phyloP scores from a whole-genome alignment of 2,113 vertebrate genomes.

The Oreamnos americanus region DNA sequence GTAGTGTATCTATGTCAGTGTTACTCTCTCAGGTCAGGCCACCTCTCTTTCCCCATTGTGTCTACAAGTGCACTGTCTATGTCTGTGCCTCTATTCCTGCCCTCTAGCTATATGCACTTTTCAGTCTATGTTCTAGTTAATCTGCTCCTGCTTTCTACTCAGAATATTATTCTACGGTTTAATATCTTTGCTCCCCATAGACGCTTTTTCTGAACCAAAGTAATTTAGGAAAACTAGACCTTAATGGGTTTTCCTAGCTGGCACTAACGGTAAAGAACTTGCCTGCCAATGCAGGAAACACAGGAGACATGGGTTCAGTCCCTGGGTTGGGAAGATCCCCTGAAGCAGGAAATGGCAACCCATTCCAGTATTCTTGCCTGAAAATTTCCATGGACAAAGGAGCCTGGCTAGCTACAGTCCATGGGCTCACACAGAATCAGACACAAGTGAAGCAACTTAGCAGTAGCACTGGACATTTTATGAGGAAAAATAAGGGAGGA shows the following conservation, averaged over 20 bases:
- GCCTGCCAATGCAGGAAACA: not conserved
- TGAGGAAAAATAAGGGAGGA: not conserved
- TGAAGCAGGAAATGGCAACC: not conserved
- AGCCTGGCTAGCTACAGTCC: not conserved
- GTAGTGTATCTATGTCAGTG: not conserved
- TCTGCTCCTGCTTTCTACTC: not conserved
- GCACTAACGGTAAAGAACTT: not conserved
- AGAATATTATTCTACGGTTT: not conserved
- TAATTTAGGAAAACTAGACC: not conserved
- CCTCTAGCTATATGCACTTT: not conserved
- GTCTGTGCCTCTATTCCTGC: not conserved
- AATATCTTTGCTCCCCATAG: not conserved
- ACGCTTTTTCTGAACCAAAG: not conserved
- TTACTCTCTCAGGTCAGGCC: not conserved
- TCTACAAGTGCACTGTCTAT: not conserved
- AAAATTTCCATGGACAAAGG: not conserved
- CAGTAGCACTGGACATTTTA: not conserved
- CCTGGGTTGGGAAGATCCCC: not conserved
- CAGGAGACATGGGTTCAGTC: not conserved
- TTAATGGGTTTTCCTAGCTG: not conserved
- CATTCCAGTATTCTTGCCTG: not conserved
- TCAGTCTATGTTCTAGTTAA: accelerated
- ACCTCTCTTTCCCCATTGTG: not conserved
- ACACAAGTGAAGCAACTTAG: not conserved
- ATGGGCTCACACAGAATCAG: not conserved